phyloP scores from a whole-genome alignment of 1,140 invertebrate genomes.

The Zaprionus kolodkinae region DNA sequence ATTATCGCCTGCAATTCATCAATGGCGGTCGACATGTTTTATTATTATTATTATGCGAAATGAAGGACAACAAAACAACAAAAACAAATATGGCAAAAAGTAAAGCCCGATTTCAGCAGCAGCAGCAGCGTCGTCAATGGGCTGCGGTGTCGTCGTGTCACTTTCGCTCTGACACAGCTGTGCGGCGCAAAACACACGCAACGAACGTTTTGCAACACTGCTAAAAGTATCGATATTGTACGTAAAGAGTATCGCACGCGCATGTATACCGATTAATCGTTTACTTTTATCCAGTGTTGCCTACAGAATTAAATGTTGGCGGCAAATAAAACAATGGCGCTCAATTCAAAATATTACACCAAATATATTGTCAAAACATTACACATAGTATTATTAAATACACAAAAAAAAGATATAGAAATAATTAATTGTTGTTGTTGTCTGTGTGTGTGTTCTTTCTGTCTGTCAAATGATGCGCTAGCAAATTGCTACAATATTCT shows the following conservation, averaged over 20 bases:
- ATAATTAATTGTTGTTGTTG: constrained; percentile 47
- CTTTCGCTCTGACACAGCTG: constrained; percentile 61
- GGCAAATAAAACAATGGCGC: constrained; percentile 1
- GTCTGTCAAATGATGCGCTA: constrained; percentile 37
- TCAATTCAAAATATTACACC: constrained; percentile 64
- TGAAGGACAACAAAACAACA: constrained; percentile 14
- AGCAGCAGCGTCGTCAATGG: no score
- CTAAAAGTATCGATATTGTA: neutral
- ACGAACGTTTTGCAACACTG: neutral
- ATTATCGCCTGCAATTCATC: constrained; percentile 81
- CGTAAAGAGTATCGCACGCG: neutral
- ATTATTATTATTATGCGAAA: neutral
- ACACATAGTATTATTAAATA: constrained; percentile 73
- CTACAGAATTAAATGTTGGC: no score
- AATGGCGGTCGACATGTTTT: constrained; percentile 68
- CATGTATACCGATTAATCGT: neutral
- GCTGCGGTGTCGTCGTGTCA: constrained; percentile 81
- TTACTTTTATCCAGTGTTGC: neutral
- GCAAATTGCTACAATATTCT: constrained; percentile 32
- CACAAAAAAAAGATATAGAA: constrained; percentile 59
- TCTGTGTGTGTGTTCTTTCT: constrained; percentile 17
- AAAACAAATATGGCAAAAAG: constrained; percentile 32
- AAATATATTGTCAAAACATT: constrained; percentile 77
- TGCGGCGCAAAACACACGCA: constrained; percentile 9
- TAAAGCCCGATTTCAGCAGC: neutral